These are phyloP conservation scores for Drosophila differens DNA, from an alignment of 2,888 invertebrate species.

Conservation along the genomic window DNA sequence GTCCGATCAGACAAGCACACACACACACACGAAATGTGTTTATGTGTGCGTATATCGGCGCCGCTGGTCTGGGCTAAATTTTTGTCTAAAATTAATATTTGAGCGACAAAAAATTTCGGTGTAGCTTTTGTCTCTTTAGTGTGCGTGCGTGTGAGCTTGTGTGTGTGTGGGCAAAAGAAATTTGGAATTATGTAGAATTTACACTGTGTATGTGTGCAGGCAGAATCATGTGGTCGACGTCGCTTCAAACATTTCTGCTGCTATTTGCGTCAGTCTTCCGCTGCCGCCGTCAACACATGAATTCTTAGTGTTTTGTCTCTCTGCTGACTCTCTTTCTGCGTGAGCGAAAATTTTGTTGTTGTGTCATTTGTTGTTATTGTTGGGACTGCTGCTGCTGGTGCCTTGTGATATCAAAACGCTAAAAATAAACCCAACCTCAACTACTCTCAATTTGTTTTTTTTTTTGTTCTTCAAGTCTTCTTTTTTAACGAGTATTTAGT, in stretches of 20 bases:
- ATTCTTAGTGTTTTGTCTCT: slow-evolving; percentile 42
- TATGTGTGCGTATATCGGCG: slow-evolving; percentile 43
- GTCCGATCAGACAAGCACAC: slow-evolving; percentile 46
- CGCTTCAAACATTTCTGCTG: slow-evolving; percentile 62
- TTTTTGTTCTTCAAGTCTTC: slow-evolving; percentile 39
- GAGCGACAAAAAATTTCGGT: slow-evolving; percentile 67
- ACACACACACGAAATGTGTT: slow-evolving; percentile 32
- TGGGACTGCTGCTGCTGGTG: slow-evolving; percentile 50
- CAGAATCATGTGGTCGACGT: slow-evolving; percentile 72
- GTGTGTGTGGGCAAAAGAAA: slow-evolving; percentile 53
- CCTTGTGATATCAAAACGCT: slow-evolving; percentile 79
- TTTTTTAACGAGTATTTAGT: slow-evolving; percentile 59
- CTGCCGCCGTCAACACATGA: slow-evolving; percentile 33
- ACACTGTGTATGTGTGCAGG: slow-evolving; percentile 37
- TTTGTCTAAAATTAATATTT: slow-evolving; percentile 81
- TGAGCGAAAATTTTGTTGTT: slow-evolving; percentile 44
- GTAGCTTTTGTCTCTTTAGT: slow-evolving; percentile 35
- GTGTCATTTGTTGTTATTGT: slow-evolving; percentile 50
- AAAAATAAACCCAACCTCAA: slow-evolving; percentile 74
- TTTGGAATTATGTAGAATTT: slow-evolving; percentile 71
- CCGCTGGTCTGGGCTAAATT: slow-evolving; percentile 63
- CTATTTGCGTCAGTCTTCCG: slow-evolving; percentile 75
- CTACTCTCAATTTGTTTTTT: slow-evolving; percentile 30
- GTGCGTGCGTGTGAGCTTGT: slow-evolving; percentile 21
- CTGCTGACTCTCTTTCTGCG: slow-evolving; percentile 27